Evolutionary conservation across 2,113 vertebrate species (phyloP).

Genomic region (Heteronetta atricapilla): DNA sequence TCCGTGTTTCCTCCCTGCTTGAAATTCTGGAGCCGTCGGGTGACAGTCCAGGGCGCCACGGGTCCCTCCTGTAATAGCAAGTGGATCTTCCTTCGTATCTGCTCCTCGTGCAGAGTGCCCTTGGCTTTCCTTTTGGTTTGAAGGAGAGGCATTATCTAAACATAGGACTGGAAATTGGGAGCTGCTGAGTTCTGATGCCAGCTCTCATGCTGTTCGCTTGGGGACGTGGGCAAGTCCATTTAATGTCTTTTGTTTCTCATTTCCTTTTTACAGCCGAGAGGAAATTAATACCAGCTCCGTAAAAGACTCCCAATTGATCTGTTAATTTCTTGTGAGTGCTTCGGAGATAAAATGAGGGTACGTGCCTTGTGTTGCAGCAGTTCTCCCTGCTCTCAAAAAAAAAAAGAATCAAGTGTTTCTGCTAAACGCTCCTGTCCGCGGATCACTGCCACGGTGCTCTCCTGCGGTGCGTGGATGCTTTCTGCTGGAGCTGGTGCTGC

Average conservation of each 20-base stretch:
- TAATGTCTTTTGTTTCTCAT: constrained; percentile 54
- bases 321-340: constrained; percentile 67
- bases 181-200: not conserved
- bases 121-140: constrained; percentile 24
- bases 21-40: constrained; percentile 20
- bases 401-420: not conserved
- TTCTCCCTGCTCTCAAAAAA: not conserved
- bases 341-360: not conserved
- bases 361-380: not conserved
- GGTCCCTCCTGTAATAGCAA: not conserved
- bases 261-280: constrained; percentile 47
- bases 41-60: not conserved
- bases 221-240: constrained; percentile 52
- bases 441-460: rapidly evolving
- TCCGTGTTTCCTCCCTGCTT: not conserved
- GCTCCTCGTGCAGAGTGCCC: not conserved
- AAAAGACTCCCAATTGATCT: constrained; percentile 67
- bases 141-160: constrained; percentile 11
- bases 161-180: not conserved
- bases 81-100: not conserved
- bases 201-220: not conserved
- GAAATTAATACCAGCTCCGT: constrained; percentile 58
- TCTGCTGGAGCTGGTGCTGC: rapidly evolving
- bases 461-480: not conserved
- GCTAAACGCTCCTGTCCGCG: not conserved